phyloP scores from a whole-genome alignment of 2,797 vertebrate genomes.

The Sebastes matsubarae region DNA sequence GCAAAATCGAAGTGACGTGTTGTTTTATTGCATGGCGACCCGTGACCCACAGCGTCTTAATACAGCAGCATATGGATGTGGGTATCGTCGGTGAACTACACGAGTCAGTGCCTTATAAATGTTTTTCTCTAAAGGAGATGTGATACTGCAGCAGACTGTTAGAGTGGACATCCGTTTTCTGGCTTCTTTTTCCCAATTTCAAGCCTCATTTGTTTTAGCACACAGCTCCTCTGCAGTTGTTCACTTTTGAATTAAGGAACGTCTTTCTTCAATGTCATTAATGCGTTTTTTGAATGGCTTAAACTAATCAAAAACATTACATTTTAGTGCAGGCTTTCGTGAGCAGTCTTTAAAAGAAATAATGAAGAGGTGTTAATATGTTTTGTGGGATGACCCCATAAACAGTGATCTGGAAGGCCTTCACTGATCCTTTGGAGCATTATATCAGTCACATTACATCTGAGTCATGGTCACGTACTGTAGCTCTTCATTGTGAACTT shows the following conservation, averaged over 20 bases:
- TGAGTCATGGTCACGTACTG: constrained; percentile 3
- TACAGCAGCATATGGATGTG: constrained; percentile 9
- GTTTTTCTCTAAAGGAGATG: not conserved
- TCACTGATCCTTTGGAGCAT: constrained; percentile 2
- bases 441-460: constrained; percentile 9
- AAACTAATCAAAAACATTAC: not conserved
- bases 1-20: constrained; percentile 55
- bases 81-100: not conserved
- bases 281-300: not conserved
- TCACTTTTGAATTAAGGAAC: constrained; percentile 14
- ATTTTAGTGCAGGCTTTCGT: not conserved
- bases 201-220: constrained; percentile 47
- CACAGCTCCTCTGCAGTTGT: not conserved
- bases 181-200: constrained; percentile 40
- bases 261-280: not conserved
- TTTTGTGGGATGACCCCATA: not conserved
- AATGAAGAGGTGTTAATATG: not conserved
- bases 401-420: not conserved
- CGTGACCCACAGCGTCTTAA: not conserved
- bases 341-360: not conserved
- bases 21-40: constrained; percentile 32
- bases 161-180: not conserved
- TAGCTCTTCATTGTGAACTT: not conserved
- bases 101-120: not conserved
- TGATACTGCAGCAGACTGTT: constrained; percentile 7